Base-by-base conservation (phyloP, 2,113 vertebrate genomes). In the Marcusenius ussheri region DNA sequence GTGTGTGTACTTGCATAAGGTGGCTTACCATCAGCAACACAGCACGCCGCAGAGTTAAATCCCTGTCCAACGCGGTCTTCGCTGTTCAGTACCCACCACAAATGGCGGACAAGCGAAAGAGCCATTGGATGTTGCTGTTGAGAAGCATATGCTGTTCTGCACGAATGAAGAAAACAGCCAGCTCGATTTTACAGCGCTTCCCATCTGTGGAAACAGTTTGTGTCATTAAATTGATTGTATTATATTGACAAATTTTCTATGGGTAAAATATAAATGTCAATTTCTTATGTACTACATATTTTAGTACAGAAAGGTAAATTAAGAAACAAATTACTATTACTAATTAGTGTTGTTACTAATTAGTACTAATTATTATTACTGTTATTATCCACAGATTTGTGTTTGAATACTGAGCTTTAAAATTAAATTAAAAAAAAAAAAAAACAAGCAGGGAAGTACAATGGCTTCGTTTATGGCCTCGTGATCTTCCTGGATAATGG, bases 21-120 rank as follows among this genome's bases (percentile, higher is more conserved):
- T 50, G 85, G 85, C 49, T 87, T 50, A 53, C 49, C 85, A 87
- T 87, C n/a, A 87, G 85, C 24, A 87, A 31, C 6, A 7, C 85
- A 9, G 27, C 46, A 31, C 27, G 46, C 85, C n/a, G 83, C 7
- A 0, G 39, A 45, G 7, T 84, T 24, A n/a, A 84, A 84, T 8
- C 19, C 83, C 45, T 6, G 0, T 84, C 80, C 80, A 47, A 46
- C 8, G 2, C 21, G 80, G 45, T n/a, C 39, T 47, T 84, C 83
- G 5, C 47, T 24, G 2, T 5, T 47, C 83, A 84, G 9, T 9
- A 45, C 24, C 83, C 83, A n/a, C 45, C 83, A 47, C 83, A 24
- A 84, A 80, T 80, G 74, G 35, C 5, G 4, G 17, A 80, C 74
- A 39, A 35, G 13, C 39, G 24, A 84, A 84, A 47, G 39, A 84